Evolutionary conservation across 2,113 vertebrate species (phyloP).

Genomic region (Ardeotis arabs): DNA sequence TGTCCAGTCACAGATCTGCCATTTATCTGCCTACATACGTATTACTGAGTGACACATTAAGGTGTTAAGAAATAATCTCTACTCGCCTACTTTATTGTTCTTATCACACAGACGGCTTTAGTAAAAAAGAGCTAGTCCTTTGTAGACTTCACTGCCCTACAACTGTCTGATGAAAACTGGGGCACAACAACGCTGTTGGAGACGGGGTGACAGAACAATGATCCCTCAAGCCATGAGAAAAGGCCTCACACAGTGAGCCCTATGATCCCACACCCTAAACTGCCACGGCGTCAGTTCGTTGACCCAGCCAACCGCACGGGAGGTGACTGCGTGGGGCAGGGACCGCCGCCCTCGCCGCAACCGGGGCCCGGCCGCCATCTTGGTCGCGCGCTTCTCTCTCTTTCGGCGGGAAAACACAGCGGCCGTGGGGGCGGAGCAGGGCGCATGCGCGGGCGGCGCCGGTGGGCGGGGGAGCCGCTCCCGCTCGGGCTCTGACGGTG

Average conservation of each 20-base stretch:
- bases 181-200: neutral
- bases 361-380: fast-evolving
- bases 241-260: fast-evolving
- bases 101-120: fast-evolving
- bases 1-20: neutral
- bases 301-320: no score
- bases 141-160: neutral
- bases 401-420: neutral
- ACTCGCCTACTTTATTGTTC: neutral
- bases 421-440: fast-evolving
- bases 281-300: fast-evolving
- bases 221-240: fast-evolving
- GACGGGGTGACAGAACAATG: fast-evolving
- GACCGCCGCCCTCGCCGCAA: fast-evolving
- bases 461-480: fast-evolving
- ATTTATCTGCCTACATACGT: neutral
- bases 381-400: neutral
- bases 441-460: neutral
- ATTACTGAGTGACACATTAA: neutral
- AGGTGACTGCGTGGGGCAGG: fast-evolving
- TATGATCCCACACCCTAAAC: no score
- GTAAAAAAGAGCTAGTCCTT: neutral
- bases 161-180: fast-evolving
- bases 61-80: neutral
- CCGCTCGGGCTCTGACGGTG: fast-evolving